A percentile compares a stretch with the other conserved stretches of the same genome.
phyloP scores from a whole-genome alignment of 2,113 vertebrate species.

The Guaruba guarouba region DNA sequence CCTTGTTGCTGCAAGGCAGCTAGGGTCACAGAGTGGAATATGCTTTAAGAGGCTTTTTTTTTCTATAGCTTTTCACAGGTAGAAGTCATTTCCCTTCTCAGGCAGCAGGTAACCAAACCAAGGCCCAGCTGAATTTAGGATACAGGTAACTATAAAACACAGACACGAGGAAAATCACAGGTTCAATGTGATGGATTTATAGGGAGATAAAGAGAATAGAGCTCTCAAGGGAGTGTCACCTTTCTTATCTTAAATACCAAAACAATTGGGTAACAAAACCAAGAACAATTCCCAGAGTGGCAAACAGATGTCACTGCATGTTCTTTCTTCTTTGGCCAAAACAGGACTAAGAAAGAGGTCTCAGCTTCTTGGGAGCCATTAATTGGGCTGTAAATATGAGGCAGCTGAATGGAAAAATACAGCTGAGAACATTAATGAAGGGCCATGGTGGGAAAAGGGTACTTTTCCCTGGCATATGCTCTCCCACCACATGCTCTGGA shows the following conservation, averaged over 20 bases:
- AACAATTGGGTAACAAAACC: neutral
- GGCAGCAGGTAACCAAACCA: neutral
- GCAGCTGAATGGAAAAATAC: neutral
- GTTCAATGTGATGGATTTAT: neutral
- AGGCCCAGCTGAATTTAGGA: neutral
- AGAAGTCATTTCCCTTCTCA: neutral
- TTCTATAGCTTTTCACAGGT: neutral
- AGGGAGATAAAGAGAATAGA: neutral
- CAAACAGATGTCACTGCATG: neutral
- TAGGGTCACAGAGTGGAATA: neutral
- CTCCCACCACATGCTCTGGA: neutral
- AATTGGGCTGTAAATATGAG: neutral
- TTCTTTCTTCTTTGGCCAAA: neutral
- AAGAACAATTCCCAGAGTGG: neutral
- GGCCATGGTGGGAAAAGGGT: neutral
- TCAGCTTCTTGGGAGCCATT: neutral
- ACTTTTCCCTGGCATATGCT: fast-evolving
- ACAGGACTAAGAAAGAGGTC: neutral
- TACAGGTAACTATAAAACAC: neutral
- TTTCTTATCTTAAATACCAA: neutral
- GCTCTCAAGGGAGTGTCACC: neutral
- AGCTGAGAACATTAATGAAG: neutral
- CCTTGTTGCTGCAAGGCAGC: neutral
- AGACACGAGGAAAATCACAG: neutral
- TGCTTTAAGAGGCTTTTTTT: neutral